Conservation (phyloP, 2,797 vertebrate species). For the Perodicticus potto region DNA sequence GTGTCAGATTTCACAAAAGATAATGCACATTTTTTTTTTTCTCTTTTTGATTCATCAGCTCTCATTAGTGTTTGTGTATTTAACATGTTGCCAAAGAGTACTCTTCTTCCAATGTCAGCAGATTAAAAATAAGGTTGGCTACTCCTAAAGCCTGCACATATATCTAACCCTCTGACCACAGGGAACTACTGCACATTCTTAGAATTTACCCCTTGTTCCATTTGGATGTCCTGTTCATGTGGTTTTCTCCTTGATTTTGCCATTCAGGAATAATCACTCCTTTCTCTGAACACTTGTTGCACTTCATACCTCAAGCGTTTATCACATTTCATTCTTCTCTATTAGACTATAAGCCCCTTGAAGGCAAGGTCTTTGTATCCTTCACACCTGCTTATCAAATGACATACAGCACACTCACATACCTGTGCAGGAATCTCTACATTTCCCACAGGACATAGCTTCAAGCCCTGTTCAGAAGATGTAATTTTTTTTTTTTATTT, state of each 20-base stretch:
- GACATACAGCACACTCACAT: background rate
- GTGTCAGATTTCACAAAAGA: no score
- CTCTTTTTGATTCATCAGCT: no score
- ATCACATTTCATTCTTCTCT: background rate
- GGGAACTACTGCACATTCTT: background rate
- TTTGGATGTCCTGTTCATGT: background rate
- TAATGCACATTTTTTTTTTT: no score
- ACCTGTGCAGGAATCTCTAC: background rate
- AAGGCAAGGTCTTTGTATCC: background rate
- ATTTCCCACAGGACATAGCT: background rate
- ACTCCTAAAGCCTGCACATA: background rate
- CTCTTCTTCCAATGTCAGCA: no score
- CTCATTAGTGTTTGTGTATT: no score
- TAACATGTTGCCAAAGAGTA: no score
- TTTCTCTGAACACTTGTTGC: background rate
- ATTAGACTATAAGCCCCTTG: background rate
- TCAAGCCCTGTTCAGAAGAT: background rate
- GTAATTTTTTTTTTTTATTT: background rate
- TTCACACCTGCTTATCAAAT: background rate
- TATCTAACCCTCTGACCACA: background rate
- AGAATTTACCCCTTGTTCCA: background rate
- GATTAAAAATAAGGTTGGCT: no score
- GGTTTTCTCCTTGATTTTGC: background rate
- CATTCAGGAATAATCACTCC: background rate
- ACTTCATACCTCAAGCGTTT: background rate